phyloP scores from a whole-genome alignment of 2,797 vertebrate species.

The Oophaga sylvatica region DNA sequence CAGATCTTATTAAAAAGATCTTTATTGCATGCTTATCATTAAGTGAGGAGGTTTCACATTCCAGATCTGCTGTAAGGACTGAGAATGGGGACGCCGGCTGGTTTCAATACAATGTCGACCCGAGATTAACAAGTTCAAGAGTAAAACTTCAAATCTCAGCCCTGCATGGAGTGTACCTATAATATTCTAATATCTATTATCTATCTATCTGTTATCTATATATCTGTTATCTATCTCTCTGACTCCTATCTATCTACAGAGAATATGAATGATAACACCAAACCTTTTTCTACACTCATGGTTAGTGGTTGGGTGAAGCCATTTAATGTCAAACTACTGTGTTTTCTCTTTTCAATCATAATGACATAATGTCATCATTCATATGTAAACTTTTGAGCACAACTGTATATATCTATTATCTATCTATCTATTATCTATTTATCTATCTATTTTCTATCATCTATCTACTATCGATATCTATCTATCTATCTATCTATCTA shows the following conservation, averaged over 20 bases:
- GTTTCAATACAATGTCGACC: slow-evolving; percentile 34
- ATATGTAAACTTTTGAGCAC: too few relatives aligned
- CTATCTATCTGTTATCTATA: too few relatives aligned
- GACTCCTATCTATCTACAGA: background rate
- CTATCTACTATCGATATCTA: background rate
- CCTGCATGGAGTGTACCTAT: background rate
- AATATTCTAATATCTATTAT: too few relatives aligned
- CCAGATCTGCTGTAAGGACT: slow-evolving; percentile 68
- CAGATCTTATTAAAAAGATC: slow-evolving; percentile 64
- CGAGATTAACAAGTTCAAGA: slow-evolving; percentile 29
- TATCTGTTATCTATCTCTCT: background rate
- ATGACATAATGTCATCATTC: too few relatives aligned
- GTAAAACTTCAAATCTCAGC: background rate
- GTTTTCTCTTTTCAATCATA: too few relatives aligned
- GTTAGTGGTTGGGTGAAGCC: too few relatives aligned
- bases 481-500: background rate
- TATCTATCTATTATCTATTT: background rate
- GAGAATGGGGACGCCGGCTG: slow-evolving; percentile 68
- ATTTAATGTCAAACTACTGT: too few relatives aligned
- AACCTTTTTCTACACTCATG: too few relatives aligned
- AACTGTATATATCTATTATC: background rate
- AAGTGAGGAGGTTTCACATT: slow-evolving; percentile 69
- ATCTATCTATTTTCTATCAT: background rate
- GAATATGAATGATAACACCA: too few relatives aligned
- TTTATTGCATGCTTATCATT: slow-evolving; percentile 73